phyloP scores from a whole-genome alignment of 2,797 vertebrate species.

The Microtus obscurus region DNA sequence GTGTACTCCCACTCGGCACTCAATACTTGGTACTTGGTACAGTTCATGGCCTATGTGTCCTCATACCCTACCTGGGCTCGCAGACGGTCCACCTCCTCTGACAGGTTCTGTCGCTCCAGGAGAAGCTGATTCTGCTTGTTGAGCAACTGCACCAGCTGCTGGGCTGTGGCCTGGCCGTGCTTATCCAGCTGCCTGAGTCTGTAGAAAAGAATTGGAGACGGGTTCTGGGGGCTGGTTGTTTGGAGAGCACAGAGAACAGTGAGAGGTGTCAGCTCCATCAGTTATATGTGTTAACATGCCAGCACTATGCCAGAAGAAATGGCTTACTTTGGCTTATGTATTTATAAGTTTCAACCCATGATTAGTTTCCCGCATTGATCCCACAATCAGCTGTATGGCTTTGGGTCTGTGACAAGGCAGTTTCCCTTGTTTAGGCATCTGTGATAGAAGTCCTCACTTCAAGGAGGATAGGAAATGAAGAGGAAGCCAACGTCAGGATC shows the following conservation, averaged over 20 bases:
- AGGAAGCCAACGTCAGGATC: background rate
- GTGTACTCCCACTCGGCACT: background rate
- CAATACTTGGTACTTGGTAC: background rate
- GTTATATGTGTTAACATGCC: background rate
- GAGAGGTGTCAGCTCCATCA: too few relatives aligned
- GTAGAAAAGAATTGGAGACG: slow-evolving; percentile 65
- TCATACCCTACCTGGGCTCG: slow-evolving; percentile 1
- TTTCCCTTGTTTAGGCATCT: accelerated
- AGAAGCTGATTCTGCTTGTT: slow-evolving; percentile 94
- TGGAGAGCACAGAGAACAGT: too few relatives aligned
- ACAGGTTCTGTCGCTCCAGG: slow-evolving; percentile 92
- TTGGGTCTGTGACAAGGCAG: background rate
- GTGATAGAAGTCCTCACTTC: background rate
- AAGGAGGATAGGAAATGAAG: too few relatives aligned
- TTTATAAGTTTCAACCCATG: background rate
- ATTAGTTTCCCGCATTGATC: background rate
- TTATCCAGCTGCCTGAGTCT: slow-evolving; percentile 96
- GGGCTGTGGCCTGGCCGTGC: slow-evolving; percentile 95
- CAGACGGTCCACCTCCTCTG: slow-evolving; percentile 91
- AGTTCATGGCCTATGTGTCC: too few relatives aligned
- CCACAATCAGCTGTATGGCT: background rate
- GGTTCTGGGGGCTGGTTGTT: background rate
- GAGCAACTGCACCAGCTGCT: slow-evolving; percentile 95
- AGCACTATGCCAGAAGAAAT: background rate
- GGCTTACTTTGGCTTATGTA: background rate